Evolutionary conservation across 2,888 invertebrate species (phyloP).

Genomic region (Charanyca ferruginea): DNA sequence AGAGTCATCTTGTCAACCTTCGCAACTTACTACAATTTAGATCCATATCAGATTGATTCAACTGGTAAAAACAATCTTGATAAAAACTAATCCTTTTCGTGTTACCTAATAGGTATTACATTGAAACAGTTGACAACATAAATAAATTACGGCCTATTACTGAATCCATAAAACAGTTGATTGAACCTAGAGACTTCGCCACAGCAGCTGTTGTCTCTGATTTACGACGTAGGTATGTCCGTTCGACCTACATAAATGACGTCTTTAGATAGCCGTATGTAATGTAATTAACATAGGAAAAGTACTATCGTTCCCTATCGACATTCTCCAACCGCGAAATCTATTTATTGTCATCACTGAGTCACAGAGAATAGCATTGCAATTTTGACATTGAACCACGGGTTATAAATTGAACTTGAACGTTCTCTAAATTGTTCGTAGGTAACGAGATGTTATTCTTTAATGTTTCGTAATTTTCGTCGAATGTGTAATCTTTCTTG

Average conservation of each 20-base stretch:
- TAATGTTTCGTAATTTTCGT: background rate
- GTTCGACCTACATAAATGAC: constrained; percentile 49
- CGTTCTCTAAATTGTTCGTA: constrained; percentile 18
- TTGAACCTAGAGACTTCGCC: constrained; percentile 29
- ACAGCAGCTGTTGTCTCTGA: constrained; percentile 22
- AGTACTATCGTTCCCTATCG: constrained; percentile 41
- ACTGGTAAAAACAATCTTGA: constrained; percentile 12
- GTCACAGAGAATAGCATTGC: constrained; percentile 38
- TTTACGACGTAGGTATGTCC: constrained; percentile 30
- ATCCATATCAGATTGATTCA: constrained; percentile 22
- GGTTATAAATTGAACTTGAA: constrained; percentile 40
- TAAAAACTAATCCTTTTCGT: background rate
- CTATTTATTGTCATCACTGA: constrained; percentile 46
- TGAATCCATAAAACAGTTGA: constrained; percentile 37
- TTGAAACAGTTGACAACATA: constrained; percentile 5
- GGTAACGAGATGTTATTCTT: constrained; percentile 20
- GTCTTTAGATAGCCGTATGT: constrained; percentile 31
- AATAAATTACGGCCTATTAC: constrained; percentile 12
- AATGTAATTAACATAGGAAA: constrained; percentile 43
- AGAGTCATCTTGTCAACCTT: constrained; percentile 19
- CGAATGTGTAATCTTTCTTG: background rate
- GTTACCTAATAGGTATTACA: constrained; percentile 11
- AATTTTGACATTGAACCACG: constrained; percentile 61
- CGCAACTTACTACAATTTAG: constrained; percentile 6
- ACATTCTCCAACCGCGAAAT: constrained; percentile 26